phyloP scores from a whole-genome alignment of 2,888 invertebrate species.

The Microctonus aethiopoides region DNA sequence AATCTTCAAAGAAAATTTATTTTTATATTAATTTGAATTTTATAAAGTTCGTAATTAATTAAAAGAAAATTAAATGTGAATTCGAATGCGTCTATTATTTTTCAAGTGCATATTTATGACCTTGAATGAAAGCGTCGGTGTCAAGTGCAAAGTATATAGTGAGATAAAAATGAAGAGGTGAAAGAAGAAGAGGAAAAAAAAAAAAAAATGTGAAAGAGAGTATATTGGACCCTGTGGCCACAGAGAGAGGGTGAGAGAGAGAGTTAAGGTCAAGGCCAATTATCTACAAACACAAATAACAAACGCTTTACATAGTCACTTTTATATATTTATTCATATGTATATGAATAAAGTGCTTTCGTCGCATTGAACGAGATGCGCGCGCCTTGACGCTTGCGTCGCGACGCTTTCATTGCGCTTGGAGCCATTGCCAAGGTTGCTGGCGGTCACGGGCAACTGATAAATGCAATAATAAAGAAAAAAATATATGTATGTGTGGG shows the following conservation, averaged over 20 bases:
- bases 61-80: slow-evolving; percentile 23
- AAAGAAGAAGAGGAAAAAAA: background rate
- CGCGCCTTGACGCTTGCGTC: slow-evolving; percentile 57
- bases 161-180: background rate
- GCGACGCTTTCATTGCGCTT: slow-evolving; percentile 43
- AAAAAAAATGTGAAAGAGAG: slow-evolving; percentile 1
- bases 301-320: background rate
- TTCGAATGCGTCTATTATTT: slow-evolving; percentile 4
- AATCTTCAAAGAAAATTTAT: too few species aligned
- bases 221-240: slow-evolving; percentile 48
- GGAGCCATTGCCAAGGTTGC: slow-evolving; percentile 64
- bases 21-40: too few species aligned
- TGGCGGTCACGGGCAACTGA: slow-evolving; percentile 63
- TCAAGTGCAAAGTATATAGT: slow-evolving; percentile 27
- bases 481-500: too few species aligned
- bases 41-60: background rate
- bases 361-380: slow-evolving; percentile 48
- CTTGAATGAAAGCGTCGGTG: slow-evolving; percentile 33
- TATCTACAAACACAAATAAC: slow-evolving; percentile 31
- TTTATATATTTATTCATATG: background rate
- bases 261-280: slow-evolving; percentile 58
- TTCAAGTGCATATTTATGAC: slow-evolving; percentile 41
- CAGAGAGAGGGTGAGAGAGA: slow-evolving; percentile 43
- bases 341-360: slow-evolving; percentile 16
- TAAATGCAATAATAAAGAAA: slow-evolving; percentile 17